Percentiles rank a stretch among this genome's conserved stretches.
These are phyloP conservation scores for Drosophila meridionalis DNA, from an alignment of 2,888 invertebrate genomes.

Conservation along the genomic window DNA sequence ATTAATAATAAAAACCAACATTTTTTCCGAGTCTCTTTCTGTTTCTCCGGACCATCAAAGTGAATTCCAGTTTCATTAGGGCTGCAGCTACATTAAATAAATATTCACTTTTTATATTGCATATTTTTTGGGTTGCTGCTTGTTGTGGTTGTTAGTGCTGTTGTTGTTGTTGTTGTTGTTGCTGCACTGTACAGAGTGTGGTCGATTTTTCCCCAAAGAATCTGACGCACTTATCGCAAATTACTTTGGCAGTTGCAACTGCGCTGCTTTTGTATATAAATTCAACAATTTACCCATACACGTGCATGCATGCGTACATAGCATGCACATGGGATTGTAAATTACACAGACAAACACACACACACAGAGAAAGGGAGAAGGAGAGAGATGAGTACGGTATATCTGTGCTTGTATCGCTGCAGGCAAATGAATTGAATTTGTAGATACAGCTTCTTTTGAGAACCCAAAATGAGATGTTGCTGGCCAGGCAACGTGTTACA, in stretches of 20 bases:
- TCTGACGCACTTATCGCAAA: constrained; percentile 81
- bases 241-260: constrained; percentile 80
- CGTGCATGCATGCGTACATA: constrained; percentile 55
- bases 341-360: constrained; percentile 61
- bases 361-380: not conserved
- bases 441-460: constrained; percentile 51
- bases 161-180: constrained; percentile 32
- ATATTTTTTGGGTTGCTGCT: constrained; percentile 42
- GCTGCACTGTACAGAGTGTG: constrained; percentile 50
- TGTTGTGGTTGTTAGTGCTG: constrained; percentile 24
- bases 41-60: constrained; percentile 24
- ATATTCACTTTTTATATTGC: constrained; percentile 46
- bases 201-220: constrained; percentile 78
- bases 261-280: constrained; percentile 76
- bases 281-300: constrained; percentile 76
- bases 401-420: constrained; percentile 31
- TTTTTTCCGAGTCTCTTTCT: not conserved
- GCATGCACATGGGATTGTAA: constrained; percentile 71
- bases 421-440: constrained; percentile 66
- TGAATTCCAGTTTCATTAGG: constrained; percentile 51
- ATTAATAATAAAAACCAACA: not conserved
- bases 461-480: constrained; percentile 59
- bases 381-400: not conserved
- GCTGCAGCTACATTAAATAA: constrained; percentile 53
- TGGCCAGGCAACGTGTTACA: constrained; percentile 52